phyloP scores from a whole-genome alignment of 2,888 invertebrate genomes.

The Drosophila nr. perissopoda region DNA sequence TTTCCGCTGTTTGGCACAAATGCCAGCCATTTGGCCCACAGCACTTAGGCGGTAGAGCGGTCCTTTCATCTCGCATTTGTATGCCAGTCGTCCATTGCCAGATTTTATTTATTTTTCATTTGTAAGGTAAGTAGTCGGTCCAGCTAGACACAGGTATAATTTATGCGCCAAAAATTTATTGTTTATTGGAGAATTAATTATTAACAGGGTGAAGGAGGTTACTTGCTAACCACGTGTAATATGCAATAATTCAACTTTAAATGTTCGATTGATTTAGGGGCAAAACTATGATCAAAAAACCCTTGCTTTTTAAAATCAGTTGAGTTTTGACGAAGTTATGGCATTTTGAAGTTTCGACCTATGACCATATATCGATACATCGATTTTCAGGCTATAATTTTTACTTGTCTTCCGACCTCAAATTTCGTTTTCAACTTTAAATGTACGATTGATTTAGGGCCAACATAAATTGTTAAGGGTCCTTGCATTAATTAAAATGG shows the following conservation, averaged over 20 bases:
- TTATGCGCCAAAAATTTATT: background rate
- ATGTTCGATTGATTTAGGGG: too few relatives aligned
- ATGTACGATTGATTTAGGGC: too few relatives aligned
- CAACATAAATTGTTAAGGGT: background rate
- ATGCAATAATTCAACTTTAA: background rate
- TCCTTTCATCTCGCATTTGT: background rate
- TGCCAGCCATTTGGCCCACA: slow-evolving; percentile 34
- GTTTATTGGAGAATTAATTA: background rate
- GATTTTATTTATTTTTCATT: background rate
- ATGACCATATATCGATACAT: too few relatives aligned
- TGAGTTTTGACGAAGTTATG: too few relatives aligned
- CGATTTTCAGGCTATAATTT: too few relatives aligned
- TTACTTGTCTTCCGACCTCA: too few relatives aligned
- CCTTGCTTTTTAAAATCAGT: too few relatives aligned
- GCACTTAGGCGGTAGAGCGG: slow-evolving; percentile 36
- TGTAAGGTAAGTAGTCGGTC: background rate
- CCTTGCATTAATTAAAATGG: background rate
- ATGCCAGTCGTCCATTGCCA: background rate
- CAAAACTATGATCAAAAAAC: too few relatives aligned
- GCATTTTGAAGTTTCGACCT: too few relatives aligned
- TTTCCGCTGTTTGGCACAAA: slow-evolving; percentile 35
- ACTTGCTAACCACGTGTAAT: background rate
- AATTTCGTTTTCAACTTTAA: too few relatives aligned
- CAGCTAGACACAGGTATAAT: background rate
- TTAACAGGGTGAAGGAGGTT: background rate